Conservation (phyloP, 2,113 vertebrate genomes). For the Rhinoderma darwinii region DNA sequence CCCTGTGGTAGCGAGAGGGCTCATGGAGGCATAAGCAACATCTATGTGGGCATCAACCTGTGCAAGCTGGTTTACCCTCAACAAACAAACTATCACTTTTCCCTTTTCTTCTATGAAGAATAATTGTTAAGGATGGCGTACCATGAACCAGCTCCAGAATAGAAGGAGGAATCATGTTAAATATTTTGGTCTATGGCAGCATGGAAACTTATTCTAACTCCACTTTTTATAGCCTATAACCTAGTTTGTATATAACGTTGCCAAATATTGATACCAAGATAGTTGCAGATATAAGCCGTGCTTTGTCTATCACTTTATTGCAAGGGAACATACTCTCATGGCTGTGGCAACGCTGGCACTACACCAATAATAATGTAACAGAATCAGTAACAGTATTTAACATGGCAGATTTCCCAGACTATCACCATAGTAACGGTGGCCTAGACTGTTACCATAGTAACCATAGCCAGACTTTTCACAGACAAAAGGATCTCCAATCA, state of each 20-base stretch:
- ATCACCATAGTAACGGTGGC: slow-evolving; percentile 35
- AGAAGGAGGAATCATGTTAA: too few relatives aligned
- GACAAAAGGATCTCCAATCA: slow-evolving; percentile 44
- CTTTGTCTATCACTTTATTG: background rate
- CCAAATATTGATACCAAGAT: background rate
- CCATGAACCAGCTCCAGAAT: too few relatives aligned
- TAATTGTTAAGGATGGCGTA: too few relatives aligned
- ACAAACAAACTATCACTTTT: too few relatives aligned
- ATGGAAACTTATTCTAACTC: background rate
- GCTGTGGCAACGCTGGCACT: slow-evolving; percentile 14
- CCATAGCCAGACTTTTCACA: slow-evolving; percentile 23
- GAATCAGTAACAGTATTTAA: slow-evolving; percentile 24
- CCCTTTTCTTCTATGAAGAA: too few relatives aligned
- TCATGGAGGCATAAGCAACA: too few relatives aligned
- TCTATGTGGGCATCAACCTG: too few relatives aligned
- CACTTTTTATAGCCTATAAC: background rate
- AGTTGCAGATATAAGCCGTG: background rate
- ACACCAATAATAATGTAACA: slow-evolving; percentile 14
- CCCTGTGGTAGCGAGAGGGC: too few relatives aligned
- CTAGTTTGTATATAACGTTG: background rate
- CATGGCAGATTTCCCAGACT: slow-evolving; percentile 41
- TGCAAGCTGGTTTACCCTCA: too few relatives aligned
- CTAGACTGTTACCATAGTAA: slow-evolving; percentile 42
- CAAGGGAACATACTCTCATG: background rate
- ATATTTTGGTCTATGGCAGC: too few relatives aligned